Conservation (phyloP, 64 coral and sea anemone species). For the Orbicella faveolata region DNA sequence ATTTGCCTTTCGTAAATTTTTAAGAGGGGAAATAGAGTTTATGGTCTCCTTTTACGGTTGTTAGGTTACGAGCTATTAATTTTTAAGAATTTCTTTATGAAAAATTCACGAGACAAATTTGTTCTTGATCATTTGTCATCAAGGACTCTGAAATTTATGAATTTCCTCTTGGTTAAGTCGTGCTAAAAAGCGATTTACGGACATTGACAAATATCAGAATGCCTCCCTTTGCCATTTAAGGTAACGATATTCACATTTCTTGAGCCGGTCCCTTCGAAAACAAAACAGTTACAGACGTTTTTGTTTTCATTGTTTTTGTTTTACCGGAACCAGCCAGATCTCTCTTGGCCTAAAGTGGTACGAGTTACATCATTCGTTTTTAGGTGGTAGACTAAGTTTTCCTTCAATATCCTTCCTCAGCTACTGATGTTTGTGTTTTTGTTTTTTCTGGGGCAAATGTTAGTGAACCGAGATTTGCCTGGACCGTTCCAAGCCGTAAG, state of each 20-base stretch:
- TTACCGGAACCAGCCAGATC: background rate
- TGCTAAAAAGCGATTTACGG: background rate
- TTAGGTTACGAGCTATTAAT: slow-evolving; percentile 19
- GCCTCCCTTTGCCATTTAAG: background rate
- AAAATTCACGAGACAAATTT: background rate
- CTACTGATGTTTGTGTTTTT: background rate
- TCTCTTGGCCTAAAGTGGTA: background rate
- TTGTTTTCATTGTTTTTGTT: background rate
- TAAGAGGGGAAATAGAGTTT: background rate
- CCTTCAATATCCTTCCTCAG: background rate
- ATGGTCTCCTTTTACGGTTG: slow-evolving; percentile 20
- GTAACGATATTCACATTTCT: background rate
- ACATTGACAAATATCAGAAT: background rate
- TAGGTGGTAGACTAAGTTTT: background rate
- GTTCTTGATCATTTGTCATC: background rate
- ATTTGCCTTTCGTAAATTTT: background rate
- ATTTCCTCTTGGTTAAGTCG: background rate
- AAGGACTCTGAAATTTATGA: background rate
- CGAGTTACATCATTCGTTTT: background rate
- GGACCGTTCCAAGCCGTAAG: background rate
- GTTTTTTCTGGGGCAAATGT: background rate
- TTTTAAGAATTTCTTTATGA: slow-evolving; percentile 12
- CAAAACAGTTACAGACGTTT: background rate
- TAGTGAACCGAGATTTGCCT: background rate
- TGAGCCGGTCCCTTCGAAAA: background rate